phyloP scores from a whole-genome alignment of 2,113 vertebrate genomes.

The Garra rufa region DNA sequence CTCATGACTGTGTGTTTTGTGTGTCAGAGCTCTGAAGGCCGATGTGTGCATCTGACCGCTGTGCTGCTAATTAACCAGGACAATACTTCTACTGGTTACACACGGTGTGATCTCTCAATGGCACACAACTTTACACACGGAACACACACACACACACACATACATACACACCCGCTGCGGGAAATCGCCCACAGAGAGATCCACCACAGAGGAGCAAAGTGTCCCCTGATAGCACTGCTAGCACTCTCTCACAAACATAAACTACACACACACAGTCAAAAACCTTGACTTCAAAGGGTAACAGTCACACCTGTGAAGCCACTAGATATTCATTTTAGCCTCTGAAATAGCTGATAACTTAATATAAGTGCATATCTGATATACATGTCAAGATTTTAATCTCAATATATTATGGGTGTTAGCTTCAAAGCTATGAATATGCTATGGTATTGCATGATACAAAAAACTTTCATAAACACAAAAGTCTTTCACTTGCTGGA shows the following conservation, averaged over 20 bases:
- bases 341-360: background rate
- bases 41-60: slow-evolving; percentile 39
- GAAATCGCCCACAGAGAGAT: slow-evolving; percentile 18
- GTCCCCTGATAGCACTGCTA: slow-evolving; percentile 6
- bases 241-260: background rate
- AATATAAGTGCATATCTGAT: background rate
- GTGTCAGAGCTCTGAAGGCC: slow-evolving; percentile 29
- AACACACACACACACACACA: slow-evolving; percentile 11
- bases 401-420: background rate
- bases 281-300: background rate
- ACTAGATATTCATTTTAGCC: background rate
- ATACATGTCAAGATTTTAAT: background rate
- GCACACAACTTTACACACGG: slow-evolving; percentile 18
- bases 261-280: background rate
- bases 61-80: slow-evolving; percentile 51
- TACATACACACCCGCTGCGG: background rate
- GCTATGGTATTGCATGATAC: background rate
- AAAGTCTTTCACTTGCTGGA: background rate
- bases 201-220: slow-evolving; percentile 30
- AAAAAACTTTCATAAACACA: background rate
- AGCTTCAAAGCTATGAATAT: background rate
- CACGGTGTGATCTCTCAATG: slow-evolving; percentile 19
- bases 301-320: background rate
- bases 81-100: slow-evolving; percentile 30
- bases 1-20: slow-evolving; percentile 16